Conservation (phyloP, 2,113 vertebrate species). For the Plecotus auritus region DNA sequence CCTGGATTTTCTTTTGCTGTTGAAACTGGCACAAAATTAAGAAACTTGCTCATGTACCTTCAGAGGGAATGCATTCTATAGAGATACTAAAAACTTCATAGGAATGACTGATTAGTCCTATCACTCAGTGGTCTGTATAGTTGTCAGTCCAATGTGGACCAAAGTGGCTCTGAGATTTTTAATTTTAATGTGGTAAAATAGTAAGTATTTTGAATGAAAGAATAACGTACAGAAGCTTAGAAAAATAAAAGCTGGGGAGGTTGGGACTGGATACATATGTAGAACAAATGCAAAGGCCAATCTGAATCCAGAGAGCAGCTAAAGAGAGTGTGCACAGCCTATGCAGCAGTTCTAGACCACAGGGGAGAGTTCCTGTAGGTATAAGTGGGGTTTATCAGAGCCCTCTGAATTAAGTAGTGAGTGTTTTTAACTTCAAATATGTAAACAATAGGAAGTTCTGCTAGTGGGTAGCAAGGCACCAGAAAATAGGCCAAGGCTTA, state of each 20-base stretch:
- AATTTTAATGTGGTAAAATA: neutral
- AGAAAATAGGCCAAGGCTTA: neutral
- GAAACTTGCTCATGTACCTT: neutral
- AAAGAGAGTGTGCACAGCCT: neutral
- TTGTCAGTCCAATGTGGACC: neutral
- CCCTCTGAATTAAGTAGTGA: neutral
- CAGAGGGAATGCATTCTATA: neutral
- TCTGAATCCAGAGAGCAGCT: neutral
- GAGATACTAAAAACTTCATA: neutral
- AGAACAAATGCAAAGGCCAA: neutral
- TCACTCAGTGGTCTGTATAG: neutral
- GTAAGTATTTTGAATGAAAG: neutral
- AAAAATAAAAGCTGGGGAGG: neutral
- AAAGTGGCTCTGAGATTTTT: neutral
- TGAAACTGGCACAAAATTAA: neutral
- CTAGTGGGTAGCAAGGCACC: neutral
- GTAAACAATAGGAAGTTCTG: neutral
- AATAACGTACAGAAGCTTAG: neutral
- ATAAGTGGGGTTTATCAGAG: neutral
- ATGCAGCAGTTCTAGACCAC: neutral
- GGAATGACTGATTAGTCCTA: neutral
- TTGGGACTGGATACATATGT: neutral
- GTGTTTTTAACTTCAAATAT: neutral
- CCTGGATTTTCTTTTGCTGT: neutral
- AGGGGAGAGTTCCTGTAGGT: neutral